Base-by-base conservation (phyloP, 2,113 vertebrate species). In the Centropus unirufus region DNA sequence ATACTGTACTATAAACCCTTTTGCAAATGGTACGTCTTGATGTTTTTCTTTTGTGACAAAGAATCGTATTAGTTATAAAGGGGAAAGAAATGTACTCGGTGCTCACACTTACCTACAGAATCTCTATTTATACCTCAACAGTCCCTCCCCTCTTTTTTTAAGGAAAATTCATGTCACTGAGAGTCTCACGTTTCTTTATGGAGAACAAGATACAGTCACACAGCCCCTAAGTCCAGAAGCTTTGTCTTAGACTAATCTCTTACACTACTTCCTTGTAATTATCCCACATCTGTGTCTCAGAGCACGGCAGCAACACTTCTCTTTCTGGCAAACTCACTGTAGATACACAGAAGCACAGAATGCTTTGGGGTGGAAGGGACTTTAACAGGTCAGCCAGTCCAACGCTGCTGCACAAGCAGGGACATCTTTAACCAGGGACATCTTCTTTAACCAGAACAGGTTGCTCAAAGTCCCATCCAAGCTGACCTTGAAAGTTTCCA, bases 1-100 rank as follows among this genome's bases (percentile, higher is more conserved):
- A 97, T 97, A 97, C 91, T 95, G 93, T 95, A 91, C 93, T 80
- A 97, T 97, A 97, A 97, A 96, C 87, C 91, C 87, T 96, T 92
- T 23, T 1, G 12, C 72, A 96, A 97, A 96, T 84, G 77, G 73
- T 83, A 82, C 0, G 30, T 91, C 94, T 93, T 93, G 84, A 89
- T 95, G 91, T 96, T 97, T 97, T 96, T 95, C 87, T 97, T 95
- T 73, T 87, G 83, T 95, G 94, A 89, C 87, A 95, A 96, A 93
- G 95, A 87, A 85, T 79, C 87, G 17, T 52, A 62, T 87, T 32
- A 55, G 29, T 55, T 30, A 32, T 55, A 52, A 94, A 67, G 61
- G n/a, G 57, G 68, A 83, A 81, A 85, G 79, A 52, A 86, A 68
- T 0, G 8, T n/a, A 49, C 72, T 63, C 57, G 9, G 61, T 8